Conservation (phyloP, 2,888 invertebrate species). For the Ormyrus labotus region DNA sequence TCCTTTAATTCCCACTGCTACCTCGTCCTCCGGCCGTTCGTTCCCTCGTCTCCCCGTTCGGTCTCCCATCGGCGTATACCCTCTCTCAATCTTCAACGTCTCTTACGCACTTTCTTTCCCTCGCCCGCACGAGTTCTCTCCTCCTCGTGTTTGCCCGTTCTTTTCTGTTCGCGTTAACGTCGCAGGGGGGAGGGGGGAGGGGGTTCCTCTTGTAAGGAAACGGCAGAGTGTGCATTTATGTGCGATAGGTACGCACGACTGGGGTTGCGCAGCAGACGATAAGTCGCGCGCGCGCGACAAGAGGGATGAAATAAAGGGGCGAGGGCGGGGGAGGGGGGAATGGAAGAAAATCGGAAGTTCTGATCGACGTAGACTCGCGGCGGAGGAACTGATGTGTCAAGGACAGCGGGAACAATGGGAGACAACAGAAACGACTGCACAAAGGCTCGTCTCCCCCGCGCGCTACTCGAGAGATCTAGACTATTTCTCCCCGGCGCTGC, state of each 20-base stretch:
- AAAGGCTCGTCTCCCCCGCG: slow-evolving; percentile 25
- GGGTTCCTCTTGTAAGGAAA: slow-evolving; percentile 18
- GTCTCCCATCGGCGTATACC: slow-evolving; percentile 19
- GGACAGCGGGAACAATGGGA: slow-evolving; percentile 54
- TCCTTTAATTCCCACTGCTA: slow-evolving; percentile 34
- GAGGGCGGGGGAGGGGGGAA: background rate
- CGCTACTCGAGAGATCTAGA: background rate
- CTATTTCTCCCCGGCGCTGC: background rate
- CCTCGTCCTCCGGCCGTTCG: background rate
- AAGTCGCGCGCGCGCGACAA: slow-evolving; percentile 43
- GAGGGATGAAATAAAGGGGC: slow-evolving; percentile 20
- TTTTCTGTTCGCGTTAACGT: background rate
- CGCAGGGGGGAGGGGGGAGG: background rate
- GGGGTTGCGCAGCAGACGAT: slow-evolving; percentile 33
- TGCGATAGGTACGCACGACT: slow-evolving; percentile 23
- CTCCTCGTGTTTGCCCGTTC: background rate
- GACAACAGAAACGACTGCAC: slow-evolving; percentile 9
- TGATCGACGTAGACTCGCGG: slow-evolving; percentile 51
- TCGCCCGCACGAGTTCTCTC: slow-evolving; percentile 33
- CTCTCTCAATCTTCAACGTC: slow-evolving; percentile 54
- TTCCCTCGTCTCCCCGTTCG: background rate
- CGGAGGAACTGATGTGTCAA: slow-evolving; percentile 55
- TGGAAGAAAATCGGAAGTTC: slow-evolving; percentile 55
- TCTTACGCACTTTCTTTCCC: slow-evolving; percentile 53
- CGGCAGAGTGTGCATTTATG: slow-evolving; percentile 53